Percentiles rank a stretch among this genome's conserved stretches.
Evolutionary conservation across 2,113 vertebrate species (phyloP).

Genomic region (Eidolon helvum): DNA sequence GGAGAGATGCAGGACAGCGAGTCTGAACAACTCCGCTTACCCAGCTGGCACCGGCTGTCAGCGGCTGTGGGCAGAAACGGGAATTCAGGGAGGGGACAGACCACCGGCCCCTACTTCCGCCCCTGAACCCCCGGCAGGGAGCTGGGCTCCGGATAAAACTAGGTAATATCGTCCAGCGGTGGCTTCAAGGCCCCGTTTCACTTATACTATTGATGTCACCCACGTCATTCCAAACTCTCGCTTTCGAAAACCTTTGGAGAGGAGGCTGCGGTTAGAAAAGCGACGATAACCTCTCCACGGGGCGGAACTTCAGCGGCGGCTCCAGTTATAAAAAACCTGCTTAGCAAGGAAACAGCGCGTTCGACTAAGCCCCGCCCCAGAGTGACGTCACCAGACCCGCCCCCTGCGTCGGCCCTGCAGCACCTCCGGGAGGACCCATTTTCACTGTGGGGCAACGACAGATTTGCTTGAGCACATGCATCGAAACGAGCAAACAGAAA

Average conservation of each 20-base stretch:
- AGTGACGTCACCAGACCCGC: not conserved
- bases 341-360: not conserved
- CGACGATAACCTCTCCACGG: not conserved
- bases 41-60: not conserved
- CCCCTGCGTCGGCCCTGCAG: not conserved
- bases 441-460: not conserved
- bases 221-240: not conserved
- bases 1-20: not conserved
- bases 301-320: fast-evolving
- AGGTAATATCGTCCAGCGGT: not conserved
- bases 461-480: not conserved
- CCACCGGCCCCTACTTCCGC: not conserved
- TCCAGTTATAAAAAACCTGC: not conserved
- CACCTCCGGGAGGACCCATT: not conserved
- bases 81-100: not conserved
- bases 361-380: not conserved
- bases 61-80: not conserved
- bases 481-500: not conserved
- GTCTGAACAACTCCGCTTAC: not conserved
- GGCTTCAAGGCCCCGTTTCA: not conserved
- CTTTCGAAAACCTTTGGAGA: not conserved
- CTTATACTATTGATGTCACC: not conserved
- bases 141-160: not conserved
- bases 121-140: not conserved
- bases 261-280: not conserved